Conservation (phyloP, 2,888 invertebrate genomes). For the Drosophila nigricruria region DNA sequence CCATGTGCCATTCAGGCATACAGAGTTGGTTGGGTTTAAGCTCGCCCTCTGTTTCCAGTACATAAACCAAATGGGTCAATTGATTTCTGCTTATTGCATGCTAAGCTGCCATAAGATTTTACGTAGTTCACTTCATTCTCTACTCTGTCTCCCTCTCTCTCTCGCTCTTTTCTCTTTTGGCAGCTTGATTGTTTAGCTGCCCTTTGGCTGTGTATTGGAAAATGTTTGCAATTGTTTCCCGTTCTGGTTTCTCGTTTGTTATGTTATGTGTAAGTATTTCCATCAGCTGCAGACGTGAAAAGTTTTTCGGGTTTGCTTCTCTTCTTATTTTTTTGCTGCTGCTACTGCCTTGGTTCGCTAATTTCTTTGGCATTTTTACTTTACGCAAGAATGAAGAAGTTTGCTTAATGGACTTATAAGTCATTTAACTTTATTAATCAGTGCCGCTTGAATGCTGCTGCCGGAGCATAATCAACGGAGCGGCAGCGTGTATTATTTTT, state of each 20-base stretch:
- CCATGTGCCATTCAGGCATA: conserved; percentile 49
- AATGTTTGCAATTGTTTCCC: conserved; percentile 69
- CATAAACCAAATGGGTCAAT: conserved; percentile 83
- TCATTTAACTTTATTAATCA: conserved; percentile 75
- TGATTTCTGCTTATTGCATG: conserved; percentile 81
- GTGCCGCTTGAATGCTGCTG: conserved; percentile 68
- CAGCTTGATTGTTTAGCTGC: conserved; percentile 22
- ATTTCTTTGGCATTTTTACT: conserved; percentile 70
- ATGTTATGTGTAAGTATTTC: conserved; percentile 67
- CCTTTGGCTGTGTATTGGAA: conserved; percentile 53
- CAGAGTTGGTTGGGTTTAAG: conserved; percentile 26
- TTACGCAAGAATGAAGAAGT: conserved; percentile 72
- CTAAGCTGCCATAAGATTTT: conserved; percentile 72
- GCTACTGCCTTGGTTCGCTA: conserved; percentile 55
- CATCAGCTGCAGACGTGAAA: conserved; percentile 74
- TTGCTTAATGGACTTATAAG: conserved; percentile 75
- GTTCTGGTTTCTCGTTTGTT: conserved; percentile 37
- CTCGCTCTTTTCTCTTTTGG: conserved; percentile 2
- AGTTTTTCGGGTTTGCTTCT: conserved; percentile 29
- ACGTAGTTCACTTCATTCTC: conserved; percentile 46
- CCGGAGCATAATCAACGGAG: conserved; percentile 18
- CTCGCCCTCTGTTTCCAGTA: conserved; percentile 68
- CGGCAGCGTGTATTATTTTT: neutral
- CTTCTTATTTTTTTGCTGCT: conserved; percentile 10
- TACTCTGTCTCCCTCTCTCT: neutral